These are phyloP conservation scores for Gila robusta DNA, from an alignment of 2,797 vertebrate genomes.

Conservation along the genomic window DNA sequence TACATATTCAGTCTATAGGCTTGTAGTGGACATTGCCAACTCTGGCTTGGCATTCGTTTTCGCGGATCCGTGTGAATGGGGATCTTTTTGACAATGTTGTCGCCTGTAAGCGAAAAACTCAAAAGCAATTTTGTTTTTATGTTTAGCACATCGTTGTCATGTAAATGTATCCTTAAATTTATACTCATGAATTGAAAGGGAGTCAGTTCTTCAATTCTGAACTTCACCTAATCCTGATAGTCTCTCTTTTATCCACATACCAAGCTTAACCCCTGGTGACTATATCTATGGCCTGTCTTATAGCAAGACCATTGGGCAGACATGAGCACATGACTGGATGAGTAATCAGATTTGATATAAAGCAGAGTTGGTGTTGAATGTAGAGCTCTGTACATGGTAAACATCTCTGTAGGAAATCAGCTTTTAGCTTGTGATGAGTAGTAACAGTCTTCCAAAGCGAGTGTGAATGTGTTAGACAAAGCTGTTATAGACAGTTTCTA, in stretches of 20 bases:
- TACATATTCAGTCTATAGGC: too few relatives aligned
- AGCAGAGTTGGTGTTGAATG: neutral
- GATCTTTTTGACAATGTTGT: neutral
- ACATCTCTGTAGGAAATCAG: neutral
- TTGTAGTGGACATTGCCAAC: neutral
- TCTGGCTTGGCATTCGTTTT: neutral
- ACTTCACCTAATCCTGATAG: neutral
- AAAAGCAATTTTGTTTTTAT: neutral
- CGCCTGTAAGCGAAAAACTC: neutral
- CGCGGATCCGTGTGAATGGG: neutral
- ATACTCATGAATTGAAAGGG: neutral
- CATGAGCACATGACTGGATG: neutral
- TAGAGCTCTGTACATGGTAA: neutral
- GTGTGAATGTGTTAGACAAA: slow-evolving; percentile 53
- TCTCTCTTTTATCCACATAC: neutral
- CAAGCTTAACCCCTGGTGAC: neutral
- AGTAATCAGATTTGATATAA: slow-evolving; percentile 20
- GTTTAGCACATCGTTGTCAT: neutral
- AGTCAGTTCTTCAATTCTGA: neutral
- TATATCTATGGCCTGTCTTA: neutral
- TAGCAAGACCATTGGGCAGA: neutral
- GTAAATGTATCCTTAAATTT: neutral
- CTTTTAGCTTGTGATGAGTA: slow-evolving; percentile 29
- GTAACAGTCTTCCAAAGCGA: slow-evolving; percentile 52
- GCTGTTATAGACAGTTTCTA: slow-evolving; percentile 38